Evolutionary conservation across 2,888 invertebrate genomes (phyloP), one percentile per base, ranked within the genome.

Genomic region (Cryptocheilus praepositus): DNA sequence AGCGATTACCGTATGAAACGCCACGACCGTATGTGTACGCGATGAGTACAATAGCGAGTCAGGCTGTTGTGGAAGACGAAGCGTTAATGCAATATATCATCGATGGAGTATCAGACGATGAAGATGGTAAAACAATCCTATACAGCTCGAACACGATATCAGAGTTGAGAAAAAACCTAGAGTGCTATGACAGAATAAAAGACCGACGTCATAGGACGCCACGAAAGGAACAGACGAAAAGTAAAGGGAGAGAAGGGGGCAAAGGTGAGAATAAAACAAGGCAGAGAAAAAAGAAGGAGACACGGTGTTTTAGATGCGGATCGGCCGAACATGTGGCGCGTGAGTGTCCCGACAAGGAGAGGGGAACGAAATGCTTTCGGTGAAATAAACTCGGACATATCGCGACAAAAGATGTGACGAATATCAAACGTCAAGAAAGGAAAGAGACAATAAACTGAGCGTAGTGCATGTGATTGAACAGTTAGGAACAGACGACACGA

Each of bases 11-110:
- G 18, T 64, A 68, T 8, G 61, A 71, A n/a, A 64, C 63, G 3
- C 52, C 62, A n/a, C 56, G 63, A 25, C 59, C 67, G 36, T 70
- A 70, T 18, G 60, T 70, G 0, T 57, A 57, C 44, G 57, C 57
- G 1, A 57, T 57, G 57, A 21, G 21, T 21, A 13, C 16, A 22
- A 57, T 45, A 1, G 57, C 45, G 7, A 22, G 15, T 21, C 57
- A 44, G 15, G 16, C 19, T 2, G 0, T 3, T 7, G 13, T 57
- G 0, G 45, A 57, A n/a, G 21, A 44, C 0, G 57, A 57, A 4
- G 57, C 57, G 0, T 16, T 57, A 0, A 57, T 57, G 0, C 57
- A 45, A 44, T 45, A 57, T 7, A 44, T 57, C 0, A 57, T 57
- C 11, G 45, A 57, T 2, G 57, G 45, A 13, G 16, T 57, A 2